Evolutionary conservation across 2,113 vertebrate species (phyloP), one percentile per base, ranked within the genome.

Genomic region (Trogon melanurus): DNA sequence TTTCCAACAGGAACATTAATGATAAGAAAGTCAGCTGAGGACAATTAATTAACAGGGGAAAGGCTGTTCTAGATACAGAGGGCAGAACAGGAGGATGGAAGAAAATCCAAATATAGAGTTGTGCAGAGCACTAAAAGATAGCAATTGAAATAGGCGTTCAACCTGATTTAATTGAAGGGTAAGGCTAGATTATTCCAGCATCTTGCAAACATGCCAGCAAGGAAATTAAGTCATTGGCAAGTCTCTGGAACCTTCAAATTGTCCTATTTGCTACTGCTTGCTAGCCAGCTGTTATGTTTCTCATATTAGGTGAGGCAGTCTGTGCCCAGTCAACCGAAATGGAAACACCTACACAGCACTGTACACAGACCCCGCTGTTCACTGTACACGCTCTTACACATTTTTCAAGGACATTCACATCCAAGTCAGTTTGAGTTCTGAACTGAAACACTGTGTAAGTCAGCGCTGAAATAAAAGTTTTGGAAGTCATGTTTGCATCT

Each of bases 1-100:
- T 66, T 95, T 93, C 71, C 85, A 91, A 76, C 8, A 57, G 61
- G 50, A 92, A 93, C n/a, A 84, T 70, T 82, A 87, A 85, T 53
- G 48, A 79, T 54, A 32, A 95, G 15, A 89, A 91, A 86, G 38
- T 86, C 79, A 91, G 27, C 73, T 81, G 60, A 79, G 32, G 45
- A 91, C 44, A 83, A 88, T 51, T 80, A 83, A 86, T 71, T 61
- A 85, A 70, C 13, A 90, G 62, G 26, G 69, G n/a, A 85, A 79
- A 93, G 20, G 26, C 34, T 93, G 32, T 41, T 90, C 75, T 38
- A 67, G 34, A 60, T 48, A 88, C 3, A 79, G 26, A 50, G 15
- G 8, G 27, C 27, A 89, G 76, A 85, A 86, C 1, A 86, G 74
- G 74, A 79, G 7, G 30, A 73, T 36, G 4, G 36, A 91, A 91